Base-by-base conservation (phyloP, 2,797 vertebrate genomes). In the Sebastes taczanowskii region DNA sequence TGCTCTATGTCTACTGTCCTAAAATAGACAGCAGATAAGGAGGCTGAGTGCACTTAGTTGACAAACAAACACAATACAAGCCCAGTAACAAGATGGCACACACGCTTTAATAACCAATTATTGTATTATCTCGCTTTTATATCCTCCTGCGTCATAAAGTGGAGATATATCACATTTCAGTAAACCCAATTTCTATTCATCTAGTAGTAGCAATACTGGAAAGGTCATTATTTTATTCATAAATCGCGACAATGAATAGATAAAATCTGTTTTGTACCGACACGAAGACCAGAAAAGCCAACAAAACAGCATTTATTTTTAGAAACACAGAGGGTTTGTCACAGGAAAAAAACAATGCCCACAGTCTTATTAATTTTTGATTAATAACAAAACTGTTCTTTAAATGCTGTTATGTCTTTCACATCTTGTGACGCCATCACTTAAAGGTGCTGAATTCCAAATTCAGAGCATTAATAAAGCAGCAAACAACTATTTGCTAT, bases 31-130 rank as follows among this genome's bases (percentile, higher is more conserved):
- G 53, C 68, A 23, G 49, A 77, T 46, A 56, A 62, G 30, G 58
- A 71, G 77, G 71, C 77, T 55, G 85, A 86, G 90, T 84, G 90
- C 91, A 85, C 85, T 89, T 86, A 88, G 79, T 52, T 65, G 35
- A 87, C 61, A 78, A 76, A 74, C 67, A 84, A 75, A 49, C 64
- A 69, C 68, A 71, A 73, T n/a, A 11, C 30, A 4, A 72, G 75
- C 53, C 55, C 27, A 74, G 67, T 78, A 67, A 88, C 65, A 73
- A 38, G 16, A 85, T 7, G 25, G 22, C 63, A 72, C 58, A 46
- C 38, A 5, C 1, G 11, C 66, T 71, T 73, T 79, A 59, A 78
- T 80, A 22, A 78, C 30, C 83, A 85, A 71, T 83, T 82, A 76
- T 79, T 59, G 62, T 58, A 59, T 66, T 59, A 85, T 81, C 78